Percentiles rank a stretch among this genome's conserved stretches.
Conservation (phyloP, 2,888 invertebrate species). For the Thymelicus acteon region DNA sequence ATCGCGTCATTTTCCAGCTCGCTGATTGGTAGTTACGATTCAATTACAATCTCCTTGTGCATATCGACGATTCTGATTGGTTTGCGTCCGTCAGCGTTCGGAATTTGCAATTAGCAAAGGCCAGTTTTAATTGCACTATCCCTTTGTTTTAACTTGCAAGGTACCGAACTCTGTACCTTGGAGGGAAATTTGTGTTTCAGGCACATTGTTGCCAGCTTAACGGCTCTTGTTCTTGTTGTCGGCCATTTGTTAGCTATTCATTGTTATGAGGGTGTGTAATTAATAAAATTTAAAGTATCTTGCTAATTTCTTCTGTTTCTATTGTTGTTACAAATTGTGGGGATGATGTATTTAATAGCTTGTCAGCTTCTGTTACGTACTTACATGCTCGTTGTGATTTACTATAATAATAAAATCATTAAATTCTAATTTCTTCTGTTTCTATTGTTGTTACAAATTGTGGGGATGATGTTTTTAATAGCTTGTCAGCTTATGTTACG, state of each 20-base stretch:
- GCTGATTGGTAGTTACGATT: conserved; percentile 39
- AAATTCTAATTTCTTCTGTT: not conserved
- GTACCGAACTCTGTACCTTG: conserved; percentile 8
- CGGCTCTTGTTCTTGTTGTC: not conserved
- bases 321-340: not conserved
- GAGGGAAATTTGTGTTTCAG: conserved; percentile 17
- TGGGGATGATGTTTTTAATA: not conserved
- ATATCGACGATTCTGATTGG: conserved; percentile 35
- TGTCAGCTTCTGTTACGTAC: no score
- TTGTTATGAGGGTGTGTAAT: not conserved
- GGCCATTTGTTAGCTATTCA: not conserved
- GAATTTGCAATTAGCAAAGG: conserved; percentile 37
- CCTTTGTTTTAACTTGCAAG: conserved; percentile 33
- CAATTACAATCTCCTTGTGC: conserved; percentile 38
- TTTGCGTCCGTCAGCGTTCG: conserved; percentile 26
- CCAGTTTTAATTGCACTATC: conserved; percentile 26
- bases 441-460: not conserved
- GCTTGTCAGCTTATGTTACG: no score
- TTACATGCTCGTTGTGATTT: no score
- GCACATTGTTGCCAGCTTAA: conserved; percentile 15
- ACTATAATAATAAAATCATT: not conserved
- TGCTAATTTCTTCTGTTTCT: not conserved
- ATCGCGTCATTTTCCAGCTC: conserved; percentile 37
- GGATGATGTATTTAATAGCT: no score
- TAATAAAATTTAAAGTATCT: not conserved